These are phyloP conservation scores for Coturnix japonica DNA, from an alignment of 2,113 vertebrate genomes.

Conservation along the genomic window DNA sequence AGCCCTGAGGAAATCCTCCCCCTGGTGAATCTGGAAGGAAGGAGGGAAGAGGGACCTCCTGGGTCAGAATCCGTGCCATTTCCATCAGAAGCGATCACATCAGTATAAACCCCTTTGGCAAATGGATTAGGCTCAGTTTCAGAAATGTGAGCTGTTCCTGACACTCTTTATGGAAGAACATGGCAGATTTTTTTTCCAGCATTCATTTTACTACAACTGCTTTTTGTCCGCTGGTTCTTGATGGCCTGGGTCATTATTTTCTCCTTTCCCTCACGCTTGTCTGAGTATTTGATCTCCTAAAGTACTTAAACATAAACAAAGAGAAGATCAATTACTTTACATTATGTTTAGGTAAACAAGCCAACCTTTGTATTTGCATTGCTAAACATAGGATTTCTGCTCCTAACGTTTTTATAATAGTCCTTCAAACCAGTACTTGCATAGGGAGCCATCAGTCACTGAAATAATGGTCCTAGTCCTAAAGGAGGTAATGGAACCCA, in stretches of 20 bases:
- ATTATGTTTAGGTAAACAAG: background rate
- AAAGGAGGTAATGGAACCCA: background rate
- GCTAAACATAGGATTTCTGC: background rate
- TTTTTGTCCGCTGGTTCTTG: background rate
- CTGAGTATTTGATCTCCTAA: background rate
- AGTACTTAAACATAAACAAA: background rate
- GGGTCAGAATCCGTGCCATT: conserved; percentile 20
- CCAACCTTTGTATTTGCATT: background rate
- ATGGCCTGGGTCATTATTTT: background rate
- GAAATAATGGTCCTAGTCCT: background rate
- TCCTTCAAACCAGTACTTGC: background rate
- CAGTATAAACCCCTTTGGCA: conserved; percentile 5
- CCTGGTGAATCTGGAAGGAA: background rate
- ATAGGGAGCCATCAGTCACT: background rate
- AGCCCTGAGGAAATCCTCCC: conserved; percentile 40
- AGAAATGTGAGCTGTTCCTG: background rate
- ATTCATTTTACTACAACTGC: background rate
- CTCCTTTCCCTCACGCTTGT: background rate
- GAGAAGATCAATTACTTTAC: no score
- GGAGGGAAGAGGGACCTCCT: background rate
- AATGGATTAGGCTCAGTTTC: conserved; percentile 1
- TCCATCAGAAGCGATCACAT: conserved; percentile 13
- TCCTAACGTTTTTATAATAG: background rate
- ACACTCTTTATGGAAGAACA: background rate
- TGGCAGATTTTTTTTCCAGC: background rate